Evolutionary conservation across 2,888 invertebrate species (phyloP).

Genomic region (Sepioteuthis lessoniana): DNA sequence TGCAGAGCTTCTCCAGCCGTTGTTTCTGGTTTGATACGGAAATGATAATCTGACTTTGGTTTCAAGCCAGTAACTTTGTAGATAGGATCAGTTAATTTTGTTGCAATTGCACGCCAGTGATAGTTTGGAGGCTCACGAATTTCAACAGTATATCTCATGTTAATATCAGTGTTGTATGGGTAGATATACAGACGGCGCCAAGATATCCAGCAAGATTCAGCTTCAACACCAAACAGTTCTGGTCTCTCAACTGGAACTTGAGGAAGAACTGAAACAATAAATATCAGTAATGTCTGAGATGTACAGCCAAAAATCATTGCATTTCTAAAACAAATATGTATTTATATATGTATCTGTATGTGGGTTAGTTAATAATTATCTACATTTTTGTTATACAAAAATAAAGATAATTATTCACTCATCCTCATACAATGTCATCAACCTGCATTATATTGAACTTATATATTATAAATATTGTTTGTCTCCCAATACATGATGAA

Average conservation of each 20-base stretch:
- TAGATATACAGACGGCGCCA: conserved; percentile 65
- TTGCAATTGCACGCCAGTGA: conserved; percentile 63
- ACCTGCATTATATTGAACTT: no score
- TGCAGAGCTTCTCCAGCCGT: conserved; percentile 93
- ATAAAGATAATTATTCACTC: no score
- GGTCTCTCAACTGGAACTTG: conserved; percentile 66
- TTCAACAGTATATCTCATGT: conserved; percentile 43
- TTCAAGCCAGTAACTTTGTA: conserved; percentile 78
- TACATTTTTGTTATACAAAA: no score
- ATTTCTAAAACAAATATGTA: not conserved
- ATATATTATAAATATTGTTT: no score
- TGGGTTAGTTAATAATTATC: no score
- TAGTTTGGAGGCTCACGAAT: conserved; percentile 62
- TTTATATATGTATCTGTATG: no score
- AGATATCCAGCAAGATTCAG: conserved; percentile 66
- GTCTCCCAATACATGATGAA: no score
- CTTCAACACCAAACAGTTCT: conserved; percentile 65
- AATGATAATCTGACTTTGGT: conserved; percentile 95
- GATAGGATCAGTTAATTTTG: conserved; percentile 59
- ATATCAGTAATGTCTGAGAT: not conserved
- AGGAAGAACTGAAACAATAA: conserved; percentile 58
- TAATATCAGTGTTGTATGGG: conserved; percentile 49
- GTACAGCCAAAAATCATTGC: not conserved
- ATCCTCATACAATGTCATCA: no score
- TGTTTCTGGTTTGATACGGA: conserved; percentile 94